phyloP scores from a whole-genome alignment of 2,113 vertebrate genomes.

The Psilopsiagon aymara region DNA sequence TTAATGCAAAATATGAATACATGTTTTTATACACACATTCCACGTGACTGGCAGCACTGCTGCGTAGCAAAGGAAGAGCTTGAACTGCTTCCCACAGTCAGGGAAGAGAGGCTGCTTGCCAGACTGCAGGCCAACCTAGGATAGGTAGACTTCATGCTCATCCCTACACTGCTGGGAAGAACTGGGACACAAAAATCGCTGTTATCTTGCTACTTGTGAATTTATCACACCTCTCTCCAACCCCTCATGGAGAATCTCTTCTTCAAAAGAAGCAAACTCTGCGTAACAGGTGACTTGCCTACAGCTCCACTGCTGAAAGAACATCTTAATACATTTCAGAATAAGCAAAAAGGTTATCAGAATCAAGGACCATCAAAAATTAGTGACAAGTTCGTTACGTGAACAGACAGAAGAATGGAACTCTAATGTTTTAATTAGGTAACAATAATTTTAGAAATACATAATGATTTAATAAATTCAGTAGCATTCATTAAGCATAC shows the following conservation, averaged over 20 bases:
- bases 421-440: neutral
- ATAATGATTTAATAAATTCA: neutral
- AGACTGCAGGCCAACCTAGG: neutral
- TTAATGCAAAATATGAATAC: neutral
- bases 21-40: neutral
- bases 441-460: neutral
- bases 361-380: neutral
- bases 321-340: neutral
- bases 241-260: neutral
- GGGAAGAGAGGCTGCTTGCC: neutral
- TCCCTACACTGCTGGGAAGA: neutral
- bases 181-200: neutral
- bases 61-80: neutral
- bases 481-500: accelerated
- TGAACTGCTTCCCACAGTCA: neutral
- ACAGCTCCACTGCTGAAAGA: neutral
- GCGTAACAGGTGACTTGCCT: neutral
- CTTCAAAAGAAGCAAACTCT: neutral
- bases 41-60: neutral
- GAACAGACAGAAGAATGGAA: neutral
- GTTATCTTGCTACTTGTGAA: neutral
- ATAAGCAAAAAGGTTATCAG: neutral
- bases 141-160: neutral
- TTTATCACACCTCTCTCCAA: neutral
- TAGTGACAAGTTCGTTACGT: neutral